Evolutionary conservation across 2,888 invertebrate species (phyloP).

Genomic region (Rhogogaster chlorosoma): DNA sequence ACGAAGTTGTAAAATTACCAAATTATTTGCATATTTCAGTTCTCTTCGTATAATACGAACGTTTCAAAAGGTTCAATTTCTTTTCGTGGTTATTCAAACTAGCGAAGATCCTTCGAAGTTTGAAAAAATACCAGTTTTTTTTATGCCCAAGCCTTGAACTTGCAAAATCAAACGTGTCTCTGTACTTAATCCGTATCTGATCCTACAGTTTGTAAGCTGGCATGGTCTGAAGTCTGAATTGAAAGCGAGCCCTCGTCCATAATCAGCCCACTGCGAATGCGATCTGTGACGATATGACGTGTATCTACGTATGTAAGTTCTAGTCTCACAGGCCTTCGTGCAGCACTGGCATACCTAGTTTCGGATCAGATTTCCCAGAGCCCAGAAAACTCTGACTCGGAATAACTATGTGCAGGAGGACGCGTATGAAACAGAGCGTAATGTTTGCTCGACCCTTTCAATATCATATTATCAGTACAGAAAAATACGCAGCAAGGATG

Average conservation of each 20-base stretch:
- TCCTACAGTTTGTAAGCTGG: not conserved
- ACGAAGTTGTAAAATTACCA: not conserved
- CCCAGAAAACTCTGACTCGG: not conserved
- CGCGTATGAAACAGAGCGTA: slow-evolving; percentile 42
- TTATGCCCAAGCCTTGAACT: slow-evolving; percentile 3
- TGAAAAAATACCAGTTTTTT: not conserved
- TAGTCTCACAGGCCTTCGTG: not conserved
- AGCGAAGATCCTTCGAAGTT: not conserved
- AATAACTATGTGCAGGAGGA: slow-evolving; percentile 3
- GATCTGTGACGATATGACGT: not conserved
- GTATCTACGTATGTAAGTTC: not conserved
- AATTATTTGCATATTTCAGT: no score
- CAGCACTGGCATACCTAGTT: slow-evolving; percentile 19
- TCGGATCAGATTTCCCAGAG: slow-evolving; percentile 41
- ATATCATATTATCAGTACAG: no score
- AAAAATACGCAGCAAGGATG: not conserved
- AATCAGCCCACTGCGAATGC: not conserved
- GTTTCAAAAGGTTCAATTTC: no score
- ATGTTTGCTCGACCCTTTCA: slow-evolving; percentile 35
- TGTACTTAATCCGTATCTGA: not conserved
- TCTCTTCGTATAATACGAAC: no score
- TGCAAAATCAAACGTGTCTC: not conserved
- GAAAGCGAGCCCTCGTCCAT: slow-evolving; percentile 7
- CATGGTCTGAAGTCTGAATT: not conserved
- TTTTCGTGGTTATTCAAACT: not conserved